Evolutionary conservation across 2,888 invertebrate genomes (phyloP).

Genomic region (Agonopterix subpropinquella): DNA sequence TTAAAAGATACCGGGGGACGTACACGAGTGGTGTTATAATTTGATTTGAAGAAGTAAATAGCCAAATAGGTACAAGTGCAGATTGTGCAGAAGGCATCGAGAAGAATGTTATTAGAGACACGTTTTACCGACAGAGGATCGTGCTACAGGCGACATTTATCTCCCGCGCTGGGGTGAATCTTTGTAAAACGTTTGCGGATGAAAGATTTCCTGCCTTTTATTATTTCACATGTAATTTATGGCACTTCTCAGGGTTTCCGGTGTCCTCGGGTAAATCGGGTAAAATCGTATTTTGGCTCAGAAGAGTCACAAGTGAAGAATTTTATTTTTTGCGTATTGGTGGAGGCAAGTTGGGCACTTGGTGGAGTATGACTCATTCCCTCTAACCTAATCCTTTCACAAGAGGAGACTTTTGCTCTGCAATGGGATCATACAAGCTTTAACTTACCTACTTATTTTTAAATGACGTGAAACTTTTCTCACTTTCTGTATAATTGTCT

Average conservation of each 20-base stretch:
- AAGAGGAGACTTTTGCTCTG: too few relatives aligned
- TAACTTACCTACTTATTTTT: too few relatives aligned
- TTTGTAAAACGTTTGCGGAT: conserved; percentile 62
- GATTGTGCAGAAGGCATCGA: too few relatives aligned
- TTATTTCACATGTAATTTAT: conserved; percentile 69
- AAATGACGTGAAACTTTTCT: too few relatives aligned
- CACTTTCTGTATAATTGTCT: too few relatives aligned
- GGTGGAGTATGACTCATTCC: too few relatives aligned
- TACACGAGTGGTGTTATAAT: too few relatives aligned
- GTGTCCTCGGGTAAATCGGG: conserved; percentile 32
- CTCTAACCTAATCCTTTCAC: too few relatives aligned
- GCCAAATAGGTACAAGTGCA: too few relatives aligned
- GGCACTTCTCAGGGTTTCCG: conserved; percentile 43
- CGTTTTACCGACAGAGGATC: conserved; percentile 53
- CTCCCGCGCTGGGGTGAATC: conserved; percentile 45
- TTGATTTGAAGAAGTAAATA: too few relatives aligned
- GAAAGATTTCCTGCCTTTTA: conserved; percentile 63
- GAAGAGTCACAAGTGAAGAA: conserved; percentile 28
- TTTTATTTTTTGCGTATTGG: conserved; percentile 21
- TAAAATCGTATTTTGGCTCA: conserved; percentile 36
- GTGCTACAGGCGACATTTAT: conserved; percentile 60
- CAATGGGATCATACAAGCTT: too few relatives aligned
- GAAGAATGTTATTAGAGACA: conserved; percentile 45
- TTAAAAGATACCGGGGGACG: conserved; percentile 2
- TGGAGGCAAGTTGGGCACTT: not conserved